Evolutionary conservation across 2,888 invertebrate species (phyloP).

Genomic region (Geophilus truncorum): DNA sequence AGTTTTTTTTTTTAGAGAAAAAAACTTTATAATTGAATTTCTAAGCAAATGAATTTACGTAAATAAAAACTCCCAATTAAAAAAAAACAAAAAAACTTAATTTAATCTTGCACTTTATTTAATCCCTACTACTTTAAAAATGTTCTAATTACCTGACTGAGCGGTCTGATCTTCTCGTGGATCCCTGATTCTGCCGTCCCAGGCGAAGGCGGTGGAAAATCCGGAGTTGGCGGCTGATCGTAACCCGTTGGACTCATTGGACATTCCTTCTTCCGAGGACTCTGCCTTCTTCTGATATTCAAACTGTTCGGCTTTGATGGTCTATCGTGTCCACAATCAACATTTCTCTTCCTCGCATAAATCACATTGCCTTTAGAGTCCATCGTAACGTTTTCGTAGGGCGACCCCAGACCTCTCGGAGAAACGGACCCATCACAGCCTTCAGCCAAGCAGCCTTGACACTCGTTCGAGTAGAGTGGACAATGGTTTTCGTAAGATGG

Average conservation of each 20-base stretch:
- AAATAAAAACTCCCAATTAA: no score
- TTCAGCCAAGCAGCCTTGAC: background rate
- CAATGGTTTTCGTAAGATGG: slow-evolving; percentile 39
- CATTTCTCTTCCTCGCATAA: background rate
- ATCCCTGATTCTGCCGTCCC: slow-evolving; percentile 82
- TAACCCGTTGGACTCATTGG: slow-evolving; percentile 87
- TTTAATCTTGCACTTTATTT: no score
- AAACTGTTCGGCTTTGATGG: slow-evolving; percentile 34
- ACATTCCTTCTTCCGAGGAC: slow-evolving; percentile 32
- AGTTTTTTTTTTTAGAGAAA: no score
- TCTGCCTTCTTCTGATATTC: slow-evolving; percentile 47
- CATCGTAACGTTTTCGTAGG: slow-evolving; percentile 25
- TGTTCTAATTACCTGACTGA: slow-evolving; percentile 78
- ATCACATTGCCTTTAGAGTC: background rate
- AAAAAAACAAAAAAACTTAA: no score
- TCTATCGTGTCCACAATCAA: background rate
- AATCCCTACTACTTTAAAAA: no score
- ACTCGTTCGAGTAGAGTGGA: slow-evolving; percentile 37
- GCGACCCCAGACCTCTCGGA: background rate
- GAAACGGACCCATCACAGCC: background rate
- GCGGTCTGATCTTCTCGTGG: slow-evolving; percentile 79
- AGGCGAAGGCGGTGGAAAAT: slow-evolving; percentile 88
- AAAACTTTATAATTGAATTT: no score
- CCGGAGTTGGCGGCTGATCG: slow-evolving; percentile 86
- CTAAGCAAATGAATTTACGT: no score